Conservation (phyloP, 2,797 vertebrate species). For the Pseudochirops corinnae region DNA sequence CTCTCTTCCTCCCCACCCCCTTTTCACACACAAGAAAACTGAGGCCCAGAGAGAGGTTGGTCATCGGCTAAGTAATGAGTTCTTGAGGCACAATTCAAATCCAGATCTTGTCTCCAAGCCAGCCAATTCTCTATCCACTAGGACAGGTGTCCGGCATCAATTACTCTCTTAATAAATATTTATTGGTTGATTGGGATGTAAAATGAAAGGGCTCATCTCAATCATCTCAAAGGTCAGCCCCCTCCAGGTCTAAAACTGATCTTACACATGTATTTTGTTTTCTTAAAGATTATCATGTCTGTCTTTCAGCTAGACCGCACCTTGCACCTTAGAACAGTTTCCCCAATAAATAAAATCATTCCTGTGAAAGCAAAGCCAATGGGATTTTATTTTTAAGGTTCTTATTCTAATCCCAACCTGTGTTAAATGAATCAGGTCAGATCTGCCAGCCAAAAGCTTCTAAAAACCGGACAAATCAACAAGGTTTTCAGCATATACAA, state of each 20-base stretch:
- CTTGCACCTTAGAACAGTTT: not conserved
- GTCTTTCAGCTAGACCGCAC: not conserved
- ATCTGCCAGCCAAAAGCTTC: constrained; percentile 12
- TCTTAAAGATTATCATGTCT: not conserved
- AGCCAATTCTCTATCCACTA: not conserved
- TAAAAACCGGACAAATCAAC: constrained; percentile 21
- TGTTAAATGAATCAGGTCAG: not conserved
- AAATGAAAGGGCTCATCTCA: not conserved
- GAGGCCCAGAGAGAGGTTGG: not conserved
- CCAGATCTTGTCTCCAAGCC: not conserved
- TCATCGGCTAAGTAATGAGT: not conserved
- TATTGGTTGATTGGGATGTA: too few relatives aligned
- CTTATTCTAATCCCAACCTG: not conserved
- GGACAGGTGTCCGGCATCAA: not conserved
- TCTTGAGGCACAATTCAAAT: not conserved
- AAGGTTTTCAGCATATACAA: not conserved
- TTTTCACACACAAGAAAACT: too few relatives aligned
- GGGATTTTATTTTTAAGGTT: constrained; percentile 2
- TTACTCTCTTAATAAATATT: not conserved
- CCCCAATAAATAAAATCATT: not conserved
- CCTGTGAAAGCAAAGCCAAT: not conserved
- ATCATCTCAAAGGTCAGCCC: not conserved
- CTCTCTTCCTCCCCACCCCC: too few relatives aligned
- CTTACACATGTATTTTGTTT: not conserved
- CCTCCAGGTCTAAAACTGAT: not conserved